A percentile compares a stretch with the other conserved stretches of the same genome.
phyloP scores from a whole-genome alignment of 2,797 vertebrate species.

The Periophthalmus magnuspinnatus region DNA sequence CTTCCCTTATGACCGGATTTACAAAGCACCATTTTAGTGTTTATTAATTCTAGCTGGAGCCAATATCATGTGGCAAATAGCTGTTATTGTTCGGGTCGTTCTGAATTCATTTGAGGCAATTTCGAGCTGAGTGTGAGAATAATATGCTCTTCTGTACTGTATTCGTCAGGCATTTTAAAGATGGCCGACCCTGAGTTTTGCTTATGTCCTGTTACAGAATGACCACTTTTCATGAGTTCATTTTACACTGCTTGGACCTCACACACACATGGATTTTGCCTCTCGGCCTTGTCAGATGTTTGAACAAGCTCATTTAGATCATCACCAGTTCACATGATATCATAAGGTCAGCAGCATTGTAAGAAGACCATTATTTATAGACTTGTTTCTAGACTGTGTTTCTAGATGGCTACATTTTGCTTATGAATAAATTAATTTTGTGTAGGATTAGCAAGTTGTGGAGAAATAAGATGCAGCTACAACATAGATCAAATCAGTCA shows the following conservation, averaged over 20 bases:
- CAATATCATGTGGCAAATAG: conserved; percentile 42
- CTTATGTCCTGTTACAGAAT: conserved; percentile 37
- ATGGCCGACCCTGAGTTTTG: conserved; percentile 30
- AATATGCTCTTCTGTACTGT: conserved; percentile 24
- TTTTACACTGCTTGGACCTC: conserved; percentile 11
- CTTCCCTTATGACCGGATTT: conserved; percentile 46
- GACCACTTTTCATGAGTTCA: conserved; percentile 54
- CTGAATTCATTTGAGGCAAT: conserved; percentile 52
- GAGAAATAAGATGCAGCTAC: conserved; percentile 15
- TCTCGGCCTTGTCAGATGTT: conserved; percentile 72
- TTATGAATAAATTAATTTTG: conserved; percentile 13
- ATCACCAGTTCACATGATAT: conserved; percentile 70
- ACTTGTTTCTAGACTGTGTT: conserved; percentile 12
- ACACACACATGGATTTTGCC: conserved; percentile 50
- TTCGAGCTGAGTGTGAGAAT: conserved; percentile 37
- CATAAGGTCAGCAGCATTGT: conserved; percentile 61
- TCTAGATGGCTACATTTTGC: conserved; percentile 30
- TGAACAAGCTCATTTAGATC: conserved; percentile 67
- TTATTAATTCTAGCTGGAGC: conserved; percentile 46
- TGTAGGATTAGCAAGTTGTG: conserved; percentile 10
- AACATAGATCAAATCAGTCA: conserved; percentile 24
- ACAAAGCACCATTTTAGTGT: conserved; percentile 48
- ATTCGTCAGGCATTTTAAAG: conserved; percentile 34
- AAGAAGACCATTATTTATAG: conserved; percentile 57
- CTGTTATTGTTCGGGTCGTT: conserved; percentile 40